Conservation (phyloP, 2,113 vertebrate species). For the Vidua chalybeata region DNA sequence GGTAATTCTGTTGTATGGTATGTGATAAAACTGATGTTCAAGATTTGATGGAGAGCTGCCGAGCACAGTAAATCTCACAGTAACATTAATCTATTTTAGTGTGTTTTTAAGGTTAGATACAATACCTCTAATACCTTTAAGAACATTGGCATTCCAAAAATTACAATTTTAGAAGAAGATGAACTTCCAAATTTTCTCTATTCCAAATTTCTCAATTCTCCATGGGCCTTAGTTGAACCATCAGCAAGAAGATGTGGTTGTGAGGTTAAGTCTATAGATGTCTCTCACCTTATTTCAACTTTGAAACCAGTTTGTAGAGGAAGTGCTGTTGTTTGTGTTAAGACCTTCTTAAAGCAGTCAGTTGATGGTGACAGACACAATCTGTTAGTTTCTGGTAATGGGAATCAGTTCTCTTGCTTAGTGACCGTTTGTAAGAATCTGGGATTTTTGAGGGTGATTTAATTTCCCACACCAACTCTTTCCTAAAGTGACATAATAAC, state of each 20-base stretch:
- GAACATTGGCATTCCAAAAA: background rate
- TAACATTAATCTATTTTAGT: background rate
- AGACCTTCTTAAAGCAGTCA: background rate
- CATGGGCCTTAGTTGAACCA: background rate
- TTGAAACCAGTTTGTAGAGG: background rate
- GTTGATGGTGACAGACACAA: background rate
- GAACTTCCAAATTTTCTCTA: background rate
- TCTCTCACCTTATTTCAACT: background rate
- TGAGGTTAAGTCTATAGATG: background rate
- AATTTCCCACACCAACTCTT: background rate
- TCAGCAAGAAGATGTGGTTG: background rate
- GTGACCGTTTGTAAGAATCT: background rate
- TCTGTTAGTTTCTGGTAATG: background rate
- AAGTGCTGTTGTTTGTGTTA: background rate
- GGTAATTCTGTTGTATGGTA: background rate
- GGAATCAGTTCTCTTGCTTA: background rate
- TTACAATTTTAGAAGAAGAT: conserved; percentile 6
- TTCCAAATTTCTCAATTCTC: background rate
- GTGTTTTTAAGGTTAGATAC: background rate
- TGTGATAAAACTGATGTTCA: background rate
- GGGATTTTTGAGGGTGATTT: background rate
- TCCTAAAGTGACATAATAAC: background rate
- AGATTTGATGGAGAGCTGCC: conserved; percentile 19
- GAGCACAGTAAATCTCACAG: background rate
- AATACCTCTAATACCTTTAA: background rate